Base-by-base conservation (phyloP, 2,888 invertebrate species). In the Zelleria hepariella region DNA sequence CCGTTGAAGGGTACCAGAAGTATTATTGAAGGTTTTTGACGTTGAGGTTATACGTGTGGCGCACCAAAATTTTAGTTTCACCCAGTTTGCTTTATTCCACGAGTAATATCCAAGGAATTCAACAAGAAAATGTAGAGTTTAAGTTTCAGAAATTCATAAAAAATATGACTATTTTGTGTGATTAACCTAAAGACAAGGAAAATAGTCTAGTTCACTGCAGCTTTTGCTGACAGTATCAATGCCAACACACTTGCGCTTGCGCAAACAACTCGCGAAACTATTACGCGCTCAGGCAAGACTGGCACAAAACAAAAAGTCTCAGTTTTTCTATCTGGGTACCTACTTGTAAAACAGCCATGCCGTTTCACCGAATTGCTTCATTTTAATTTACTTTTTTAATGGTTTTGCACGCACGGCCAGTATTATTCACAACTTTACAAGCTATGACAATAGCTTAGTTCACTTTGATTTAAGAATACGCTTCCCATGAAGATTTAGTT, bases 321-420 rank as follows among this genome's bases (percentile, higher is more conserved):
- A n/a, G 7, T 54, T 26, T 54, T 54, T 54, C 18, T 54, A 15
- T 24, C 18, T 51, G 51, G 18, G 20, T 49, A 7, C 15, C 51
- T 42, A 15, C 32, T n/a, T n/a, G n/a, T n/a, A n/a, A 42, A 42
- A 42, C 32, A 10, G 15, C 32, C 32, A 32, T 32, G 32, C 5
- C 32, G 23, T 23, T 51, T 23, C 51, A 51, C 26, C 8, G 18
- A 54, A 63, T 74, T 77, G 66, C 71, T 64, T 67, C 67, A 71
- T 64, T 68, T 64, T 65, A 71, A 68, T 70, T 69, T 63, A 63
- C 61, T 62, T 59, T 51, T 62, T 58, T 65, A 62, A 64, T 64
- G 65, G 64, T 65, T 76, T 71, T 73, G 65, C 67, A 78, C 74
- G 75, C 78, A 76, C 73, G 77, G 55, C 18, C 18, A 21, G 27